Evolutionary conservation across 1,140 invertebrate species (phyloP), one percentile per base, ranked within the genome.

Genomic region (Drosophila chauvacae): DNA sequence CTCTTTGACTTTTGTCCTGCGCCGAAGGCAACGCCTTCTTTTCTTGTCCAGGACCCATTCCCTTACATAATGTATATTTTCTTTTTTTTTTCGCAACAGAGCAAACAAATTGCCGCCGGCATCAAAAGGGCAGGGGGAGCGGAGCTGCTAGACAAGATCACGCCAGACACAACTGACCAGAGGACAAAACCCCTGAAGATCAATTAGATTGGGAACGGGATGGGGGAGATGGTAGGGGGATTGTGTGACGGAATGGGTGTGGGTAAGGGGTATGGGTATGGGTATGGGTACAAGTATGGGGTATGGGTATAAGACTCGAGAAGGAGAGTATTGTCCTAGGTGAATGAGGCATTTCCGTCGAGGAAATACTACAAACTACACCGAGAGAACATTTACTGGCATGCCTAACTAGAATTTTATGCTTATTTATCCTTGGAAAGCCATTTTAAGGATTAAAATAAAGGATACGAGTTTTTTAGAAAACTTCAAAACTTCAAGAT

Each of bases 291-390:
- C 3, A 26, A 10, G 28, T 56, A 44, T 30, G 35, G 37, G 18
- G 37, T 50, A 44, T 30, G 35, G 30, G 37, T 10, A 13, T 11
- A 30, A 20, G 14, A 10, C 23, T 39, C 20, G 7, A 33, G 14
- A 18, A 14, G 37, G 37, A 30, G 60, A 41, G 44, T 18, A 47
- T 28, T 14, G 56, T 56, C 30, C 74, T 50, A 63, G 64, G 44
- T 74, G 84, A 82, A 82, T 71, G 64, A 69, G 77, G 69, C 51
- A 83, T 63, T 87, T 87, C 84, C 84, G 80, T 42, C 35, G 28
- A 20, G 37, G 39, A 66, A 35, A 44, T 39, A 55, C 33, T 11
- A 55, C 20, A 16, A 23, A 13, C 2, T 55, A 39, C 53, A 55
- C 53, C 11, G 9, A 9, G 4, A 55, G 20, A 55, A 53, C 20